Base-by-base conservation (phyloP, 2,113 vertebrate genomes). In the Festucalex cinctus region DNA sequence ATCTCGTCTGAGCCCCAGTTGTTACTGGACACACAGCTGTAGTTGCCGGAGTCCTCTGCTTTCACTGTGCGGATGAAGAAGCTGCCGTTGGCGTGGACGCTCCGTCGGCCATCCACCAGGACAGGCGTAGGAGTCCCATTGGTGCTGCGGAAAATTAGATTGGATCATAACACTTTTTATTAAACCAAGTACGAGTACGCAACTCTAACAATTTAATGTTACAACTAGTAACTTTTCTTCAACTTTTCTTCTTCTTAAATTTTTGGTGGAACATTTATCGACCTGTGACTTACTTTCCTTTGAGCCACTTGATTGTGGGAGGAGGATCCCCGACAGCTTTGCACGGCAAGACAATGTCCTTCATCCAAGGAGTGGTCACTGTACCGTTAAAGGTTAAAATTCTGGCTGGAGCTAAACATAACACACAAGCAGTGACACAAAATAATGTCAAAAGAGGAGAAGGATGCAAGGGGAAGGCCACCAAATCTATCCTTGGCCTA, bases 1-100 rank as follows among this genome's bases (percentile, higher is more conserved):
- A 99, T 98, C 75, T 98, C 96, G 71, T 99, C 97, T 0, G 95
- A 96, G 20, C 96, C 97, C 96, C 95, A 99, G 92, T 94, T 98
- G 92, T 99, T 99, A 76, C 92, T 95, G 87, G 95, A 94, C 51
- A 97, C 90, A 0, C 97, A 99, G 76, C 94, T 99, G 88, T 99
- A 99, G 77, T 97, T 97, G 65, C 96, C 97, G 0, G 97, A 98
- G 84, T 99, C 97, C 71, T 98, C 97, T 24, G 97, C 97, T 83
- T 98, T 98, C 72, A 99, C 96, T 0, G 97, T 98, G 64, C 96
- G 94, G 76, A 99, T 98, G 68, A 98, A 89, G 73, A 99, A 98
- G 88, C 97, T 99, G 36, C 97, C 97, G 0, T 99, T 99, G 91
- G 90, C 91, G 63, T 98, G 95, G 88, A 96, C 87, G 74, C 94